Conservation (phyloP, 2,888 invertebrate species). For the Julus scanicus region DNA sequence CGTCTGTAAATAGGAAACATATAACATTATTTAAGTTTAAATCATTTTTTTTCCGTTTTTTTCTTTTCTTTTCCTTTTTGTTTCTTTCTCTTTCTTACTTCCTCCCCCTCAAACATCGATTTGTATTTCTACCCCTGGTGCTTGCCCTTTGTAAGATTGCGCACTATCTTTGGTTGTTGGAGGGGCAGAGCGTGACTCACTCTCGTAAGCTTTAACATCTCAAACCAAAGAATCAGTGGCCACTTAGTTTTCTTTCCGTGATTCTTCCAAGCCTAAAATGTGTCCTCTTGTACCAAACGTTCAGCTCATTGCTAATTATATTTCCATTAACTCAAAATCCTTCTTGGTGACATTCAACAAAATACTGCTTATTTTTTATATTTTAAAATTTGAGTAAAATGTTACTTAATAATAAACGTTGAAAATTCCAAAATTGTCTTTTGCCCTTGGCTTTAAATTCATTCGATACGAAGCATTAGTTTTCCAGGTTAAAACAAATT, state of each 20-base stretch:
- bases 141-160: slow-evolving; percentile 40
- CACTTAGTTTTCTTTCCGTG: too few species aligned
- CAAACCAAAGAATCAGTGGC: too few species aligned
- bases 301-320: too few species aligned
- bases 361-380: too few species aligned
- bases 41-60: slow-evolving; percentile 48
- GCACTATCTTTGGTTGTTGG: slow-evolving; percentile 25
- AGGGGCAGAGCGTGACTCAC: neutral
- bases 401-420: too few species aligned
- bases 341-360: too few species aligned
- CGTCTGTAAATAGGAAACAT: slow-evolving; percentile 50
- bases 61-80: neutral
- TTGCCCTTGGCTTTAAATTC: too few species aligned
- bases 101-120: neutral
- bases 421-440: too few species aligned
- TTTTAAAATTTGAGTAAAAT: too few species aligned
- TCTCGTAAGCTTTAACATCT: neutral
- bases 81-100: neutral
- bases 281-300: too few species aligned
- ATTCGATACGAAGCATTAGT: neutral
- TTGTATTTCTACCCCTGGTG: slow-evolving; percentile 45
- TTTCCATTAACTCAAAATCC: too few species aligned
- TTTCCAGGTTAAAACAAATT: neutral
- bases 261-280: too few species aligned
- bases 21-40: slow-evolving; percentile 52